Conservation (phyloP, 1,140 invertebrate genomes). For the Hylaeus anthracinus region DNA sequence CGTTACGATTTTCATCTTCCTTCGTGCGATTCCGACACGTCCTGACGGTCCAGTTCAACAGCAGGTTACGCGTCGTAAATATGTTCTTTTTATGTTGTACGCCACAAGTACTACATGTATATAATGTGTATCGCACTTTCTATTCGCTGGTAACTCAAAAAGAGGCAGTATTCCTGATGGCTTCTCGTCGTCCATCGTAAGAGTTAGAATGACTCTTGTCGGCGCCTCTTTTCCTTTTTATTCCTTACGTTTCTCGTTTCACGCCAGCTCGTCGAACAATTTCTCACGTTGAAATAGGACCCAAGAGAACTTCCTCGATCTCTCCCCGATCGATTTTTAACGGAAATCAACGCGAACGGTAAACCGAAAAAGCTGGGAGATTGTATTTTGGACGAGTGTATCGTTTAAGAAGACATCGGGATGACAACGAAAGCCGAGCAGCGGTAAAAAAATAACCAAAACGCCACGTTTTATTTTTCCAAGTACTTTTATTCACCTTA, state of each 20-base stretch:
- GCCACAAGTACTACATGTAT: slow-evolving; percentile 50
- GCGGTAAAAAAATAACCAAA: slow-evolving; percentile 58
- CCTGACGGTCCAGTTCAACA: slow-evolving; percentile 24
- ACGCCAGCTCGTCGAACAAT: background rate
- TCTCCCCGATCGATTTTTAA: background rate
- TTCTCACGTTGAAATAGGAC: slow-evolving; percentile 63
- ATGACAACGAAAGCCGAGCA: slow-evolving; percentile 18
- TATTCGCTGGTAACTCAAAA: slow-evolving; percentile 56
- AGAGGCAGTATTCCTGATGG: slow-evolving; percentile 64
- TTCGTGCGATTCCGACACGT: slow-evolving; percentile 8
- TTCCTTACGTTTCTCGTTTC: slow-evolving; percentile 13
- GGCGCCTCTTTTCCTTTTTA: slow-evolving; percentile 24
- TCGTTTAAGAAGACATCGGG: background rate
- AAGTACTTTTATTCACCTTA: slow-evolving; percentile 73
- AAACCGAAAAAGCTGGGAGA: background rate
- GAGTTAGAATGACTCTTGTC: background rate
- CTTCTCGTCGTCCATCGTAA: slow-evolving; percentile 46
- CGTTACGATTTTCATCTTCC: background rate
- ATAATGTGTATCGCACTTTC: slow-evolving; percentile 20
- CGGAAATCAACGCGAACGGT: background rate
- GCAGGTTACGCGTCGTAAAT: slow-evolving; percentile 20
- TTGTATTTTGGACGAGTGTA: too few species aligned
- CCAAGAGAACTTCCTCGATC: slow-evolving; percentile 41
- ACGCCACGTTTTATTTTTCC: slow-evolving; percentile 61
- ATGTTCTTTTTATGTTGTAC: slow-evolving; percentile 34